Evolutionary conservation across 2,113 vertebrate species (phyloP).

Genomic region (Podarcis raffonei): DNA sequence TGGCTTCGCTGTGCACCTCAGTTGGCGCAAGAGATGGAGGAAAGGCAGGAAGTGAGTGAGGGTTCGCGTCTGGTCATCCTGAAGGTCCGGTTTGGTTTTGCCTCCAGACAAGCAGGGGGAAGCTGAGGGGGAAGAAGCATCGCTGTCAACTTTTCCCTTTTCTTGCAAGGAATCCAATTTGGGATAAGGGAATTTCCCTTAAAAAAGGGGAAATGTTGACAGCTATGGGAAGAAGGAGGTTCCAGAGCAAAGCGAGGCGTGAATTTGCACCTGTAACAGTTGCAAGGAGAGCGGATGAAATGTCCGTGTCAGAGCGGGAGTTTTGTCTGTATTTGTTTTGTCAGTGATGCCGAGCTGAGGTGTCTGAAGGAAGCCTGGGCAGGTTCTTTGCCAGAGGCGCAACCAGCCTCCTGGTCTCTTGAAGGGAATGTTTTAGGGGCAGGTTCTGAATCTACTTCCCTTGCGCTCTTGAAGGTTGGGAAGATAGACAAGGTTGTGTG

Average conservation of each 20-base stretch:
- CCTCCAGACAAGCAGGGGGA: slow-evolving; percentile 19
- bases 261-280: neutral
- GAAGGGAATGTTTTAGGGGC: neutral
- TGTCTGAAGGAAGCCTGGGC: neutral
- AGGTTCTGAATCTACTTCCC: neutral
- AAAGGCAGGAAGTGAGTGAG: neutral
- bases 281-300: neutral
- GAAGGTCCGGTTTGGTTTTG: neutral
- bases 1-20: neutral
- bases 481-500: neutral
- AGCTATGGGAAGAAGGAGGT: neutral
- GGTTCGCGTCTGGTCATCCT: neutral
- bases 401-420: no score
- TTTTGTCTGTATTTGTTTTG: neutral
- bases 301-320: neutral
- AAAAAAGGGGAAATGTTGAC: no score
- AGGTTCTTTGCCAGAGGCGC: neutral
- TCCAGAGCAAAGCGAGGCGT: slow-evolving; percentile 5
- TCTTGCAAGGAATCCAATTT: no score
- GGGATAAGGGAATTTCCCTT: no score
- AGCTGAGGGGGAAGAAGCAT: neutral
- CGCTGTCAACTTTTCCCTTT: no score
- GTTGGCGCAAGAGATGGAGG: neutral
- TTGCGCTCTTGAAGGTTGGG: neutral
- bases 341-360: accelerated